Conservation (phyloP, 2,888 invertebrate genomes). For the Pachycephus smyrnensis region DNA sequence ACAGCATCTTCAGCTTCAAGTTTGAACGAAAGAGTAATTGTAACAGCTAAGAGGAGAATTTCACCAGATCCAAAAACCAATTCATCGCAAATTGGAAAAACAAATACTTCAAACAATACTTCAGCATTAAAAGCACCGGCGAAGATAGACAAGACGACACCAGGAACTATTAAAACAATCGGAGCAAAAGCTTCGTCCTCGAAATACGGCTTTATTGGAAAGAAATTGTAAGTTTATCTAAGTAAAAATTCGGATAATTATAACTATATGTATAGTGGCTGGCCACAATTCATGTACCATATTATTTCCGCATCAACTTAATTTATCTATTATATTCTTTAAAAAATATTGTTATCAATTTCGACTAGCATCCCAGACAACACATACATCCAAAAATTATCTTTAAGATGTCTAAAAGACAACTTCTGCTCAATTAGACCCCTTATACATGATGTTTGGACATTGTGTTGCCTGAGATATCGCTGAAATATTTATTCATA, state of each 20-base stretch:
- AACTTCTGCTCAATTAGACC: not conserved
- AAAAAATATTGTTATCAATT: not conserved
- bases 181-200: not conserved
- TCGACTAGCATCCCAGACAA: not conserved
- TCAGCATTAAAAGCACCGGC: not conserved
- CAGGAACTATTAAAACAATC: not conserved
- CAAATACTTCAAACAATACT: slow-evolving; percentile 8
- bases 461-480: not conserved
- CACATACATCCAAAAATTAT: not conserved
- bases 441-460: not conserved
- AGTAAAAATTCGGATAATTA: no score
- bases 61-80: slow-evolving; percentile 18
- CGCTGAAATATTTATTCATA: not conserved
- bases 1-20: not conserved
- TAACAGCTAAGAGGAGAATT: slow-evolving; percentile 18
- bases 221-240: not conserved
- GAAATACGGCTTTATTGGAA: not conserved
- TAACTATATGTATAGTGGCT: not conserved
- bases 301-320: not conserved
- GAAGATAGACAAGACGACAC: not conserved
- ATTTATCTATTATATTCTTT: not conserved
- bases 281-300: not conserved
- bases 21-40: slow-evolving; percentile 9
- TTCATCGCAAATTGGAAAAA: slow-evolving; percentile 7
- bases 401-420: not conserved